Evolutionary conservation across 2,888 invertebrate species (phyloP), one percentile per base, ranked within the genome.

Genomic region (Luperina testacea): DNA sequence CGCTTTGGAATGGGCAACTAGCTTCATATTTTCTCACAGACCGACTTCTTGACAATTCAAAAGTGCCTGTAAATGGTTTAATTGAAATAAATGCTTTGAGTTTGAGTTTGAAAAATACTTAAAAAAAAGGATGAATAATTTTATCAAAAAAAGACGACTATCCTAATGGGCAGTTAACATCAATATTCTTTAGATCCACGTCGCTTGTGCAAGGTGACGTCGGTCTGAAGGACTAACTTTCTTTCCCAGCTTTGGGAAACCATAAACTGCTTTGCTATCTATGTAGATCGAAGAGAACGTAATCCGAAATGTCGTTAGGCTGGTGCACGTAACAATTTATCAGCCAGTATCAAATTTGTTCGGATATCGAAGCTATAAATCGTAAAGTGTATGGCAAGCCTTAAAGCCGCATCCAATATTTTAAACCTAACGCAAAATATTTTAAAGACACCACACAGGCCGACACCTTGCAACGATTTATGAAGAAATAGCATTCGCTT

Each of bases 401-500:
- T 81, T 83, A 85, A 74, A 88, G 57, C 79, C 74, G 77, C 77
- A 75, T 78, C 75, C 81, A 81, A 87, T 83, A 84, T 86, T 83
- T 86, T 86, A 89, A 87, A 87, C 61, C 77, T 59, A 83, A 80
- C 80, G 84, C 84, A 86, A 85, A 86, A 90, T 87, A 89, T 88
- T 86, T 87, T 79, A 85, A 82, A 88, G 86, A 83, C 84, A 76
- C 75, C 82, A 81, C 83, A 77, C 87, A 89, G 89, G 83, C 87
- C 87, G 84, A 86, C 92, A 91, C 91, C 90, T 92, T 82, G 76
- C 80, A 83, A 80, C 89, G 91, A 92, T 94, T 92, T 93, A 93
- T 92, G 92, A 90, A 91, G 92, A 91, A 91, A 93, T 92, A 93
- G 92, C 90, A 91, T 91, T 90, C 91, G 85, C 88, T 90, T 90